Evolutionary conservation across 2,797 vertebrate species (phyloP).

Genomic region (Periophthalmus magnuspinnatus): DNA sequence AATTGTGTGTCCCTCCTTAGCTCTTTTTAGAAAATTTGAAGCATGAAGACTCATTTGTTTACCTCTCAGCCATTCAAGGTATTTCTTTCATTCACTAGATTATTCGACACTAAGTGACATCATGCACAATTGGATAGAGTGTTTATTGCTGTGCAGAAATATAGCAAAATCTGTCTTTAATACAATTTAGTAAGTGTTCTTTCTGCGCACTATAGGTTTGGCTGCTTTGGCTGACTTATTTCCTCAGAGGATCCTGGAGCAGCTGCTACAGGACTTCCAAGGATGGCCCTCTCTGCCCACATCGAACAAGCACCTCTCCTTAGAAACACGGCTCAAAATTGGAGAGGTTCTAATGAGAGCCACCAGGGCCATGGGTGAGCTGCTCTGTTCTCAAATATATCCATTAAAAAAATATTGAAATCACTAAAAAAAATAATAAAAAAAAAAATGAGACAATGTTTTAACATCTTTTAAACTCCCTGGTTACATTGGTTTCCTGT

Average conservation of each 20-base stretch:
- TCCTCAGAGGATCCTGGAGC: constrained; percentile 82
- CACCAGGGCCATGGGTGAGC: constrained; percentile 86
- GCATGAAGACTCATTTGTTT: constrained; percentile 91
- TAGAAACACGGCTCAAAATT: constrained; percentile 88
- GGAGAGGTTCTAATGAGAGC: constrained; percentile 92
- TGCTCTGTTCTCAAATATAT: not conserved
- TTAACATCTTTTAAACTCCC: constrained; percentile 15
- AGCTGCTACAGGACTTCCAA: constrained; percentile 81
- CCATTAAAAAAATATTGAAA: not conserved
- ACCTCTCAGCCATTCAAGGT: constrained; percentile 97
- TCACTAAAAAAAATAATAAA: not conserved
- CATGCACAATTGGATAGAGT: no score
- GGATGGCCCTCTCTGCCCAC: constrained; percentile 31
- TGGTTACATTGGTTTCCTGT: constrained; percentile 28
- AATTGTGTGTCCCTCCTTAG: constrained; percentile 70
- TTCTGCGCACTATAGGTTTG: constrained; percentile 74
- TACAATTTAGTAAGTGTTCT: not conserved
- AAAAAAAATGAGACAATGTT: not conserved
- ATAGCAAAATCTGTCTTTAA: not conserved
- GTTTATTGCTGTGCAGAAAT: no score
- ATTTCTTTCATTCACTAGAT: constrained; percentile 25
- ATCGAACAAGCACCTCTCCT: constrained; percentile 36
- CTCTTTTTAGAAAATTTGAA: constrained; percentile 92
- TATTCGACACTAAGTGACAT: not conserved
- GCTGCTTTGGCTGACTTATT: constrained; percentile 81